These are phyloP conservation scores for Phasia obesa DNA, from an alignment of 2,888 invertebrate species.

Conservation along the genomic window DNA sequence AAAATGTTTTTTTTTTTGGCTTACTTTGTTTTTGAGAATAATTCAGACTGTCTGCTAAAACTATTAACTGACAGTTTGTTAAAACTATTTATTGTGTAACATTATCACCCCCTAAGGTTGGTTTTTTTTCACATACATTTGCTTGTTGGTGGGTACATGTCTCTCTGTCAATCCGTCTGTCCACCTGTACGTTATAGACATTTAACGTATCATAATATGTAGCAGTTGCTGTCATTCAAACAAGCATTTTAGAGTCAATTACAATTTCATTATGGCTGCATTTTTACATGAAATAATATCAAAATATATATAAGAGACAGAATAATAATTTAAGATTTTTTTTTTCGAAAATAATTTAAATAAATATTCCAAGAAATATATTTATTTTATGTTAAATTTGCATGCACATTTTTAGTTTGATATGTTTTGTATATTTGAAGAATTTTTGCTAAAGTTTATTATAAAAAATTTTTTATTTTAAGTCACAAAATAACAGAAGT, in stretches of 20 bases:
- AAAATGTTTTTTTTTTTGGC: neutral
- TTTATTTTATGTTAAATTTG: neutral
- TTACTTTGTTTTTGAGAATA: constrained; percentile 11
- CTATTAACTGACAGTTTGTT: too few relatives aligned
- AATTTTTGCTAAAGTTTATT: neutral
- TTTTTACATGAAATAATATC: constrained; percentile 17
- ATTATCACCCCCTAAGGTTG: constrained; percentile 8
- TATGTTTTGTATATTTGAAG: neutral
- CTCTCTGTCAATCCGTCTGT: neutral
- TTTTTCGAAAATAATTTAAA: neutral
- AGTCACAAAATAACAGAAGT: too few relatives aligned
- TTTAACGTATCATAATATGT: constrained; percentile 37
- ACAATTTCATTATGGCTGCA: constrained; percentile 28
- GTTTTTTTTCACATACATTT: neutral
- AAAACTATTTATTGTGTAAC: constrained; percentile 19
- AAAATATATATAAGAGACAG: neutral
- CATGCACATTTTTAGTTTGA: neutral
- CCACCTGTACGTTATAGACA: constrained; percentile 11
- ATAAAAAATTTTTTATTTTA: too few relatives aligned
- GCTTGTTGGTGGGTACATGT: constrained; percentile 1
- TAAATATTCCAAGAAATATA: neutral
- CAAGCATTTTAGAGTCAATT: constrained; percentile 44
- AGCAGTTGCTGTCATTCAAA: constrained; percentile 46
- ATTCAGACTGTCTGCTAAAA: constrained; percentile 33
- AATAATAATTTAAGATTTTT: neutral